Conservation (phyloP, 2,797 vertebrate species). For the Enteromius paludinosus region DNA sequence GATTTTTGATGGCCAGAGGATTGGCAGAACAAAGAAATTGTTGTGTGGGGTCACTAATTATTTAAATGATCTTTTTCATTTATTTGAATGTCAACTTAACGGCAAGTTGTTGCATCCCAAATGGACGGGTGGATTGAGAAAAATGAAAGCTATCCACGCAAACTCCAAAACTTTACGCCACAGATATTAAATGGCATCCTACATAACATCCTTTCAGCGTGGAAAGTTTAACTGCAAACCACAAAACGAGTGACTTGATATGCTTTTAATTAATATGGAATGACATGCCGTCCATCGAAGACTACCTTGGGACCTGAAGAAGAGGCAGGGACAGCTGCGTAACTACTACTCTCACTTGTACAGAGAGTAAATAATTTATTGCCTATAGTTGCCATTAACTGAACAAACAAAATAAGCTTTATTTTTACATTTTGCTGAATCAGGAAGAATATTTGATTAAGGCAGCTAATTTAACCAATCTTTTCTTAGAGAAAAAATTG, state of each 20-base stretch:
- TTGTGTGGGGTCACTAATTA: conserved; percentile 80
- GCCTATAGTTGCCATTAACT: conserved; percentile 75
- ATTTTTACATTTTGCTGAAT: conserved; percentile 10
- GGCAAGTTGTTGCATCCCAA: conserved; percentile 72
- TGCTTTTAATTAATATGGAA: conserved; percentile 50
- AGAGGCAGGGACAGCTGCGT: conserved; percentile 72
- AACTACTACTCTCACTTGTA: conserved; percentile 79
- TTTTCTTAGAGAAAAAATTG: not conserved
- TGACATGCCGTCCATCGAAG: conserved; percentile 64
- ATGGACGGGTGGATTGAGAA: conserved; percentile 79
- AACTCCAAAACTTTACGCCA: conserved; percentile 73
- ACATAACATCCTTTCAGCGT: not conserved
- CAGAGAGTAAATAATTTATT: conserved; percentile 78
- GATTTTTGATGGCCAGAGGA: conserved; percentile 73
- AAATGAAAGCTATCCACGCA: conserved; percentile 71
- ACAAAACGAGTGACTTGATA: conserved; percentile 14
- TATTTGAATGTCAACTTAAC: conserved; percentile 77
- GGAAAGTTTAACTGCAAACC: conserved; percentile 11
- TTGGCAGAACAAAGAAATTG: conserved; percentile 81
- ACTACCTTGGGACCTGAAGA: conserved; percentile 73
- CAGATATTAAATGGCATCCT: conserved; percentile 9
- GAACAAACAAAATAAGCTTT: conserved; percentile 56
- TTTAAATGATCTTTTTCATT: conserved; percentile 78
- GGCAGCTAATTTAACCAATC: not conserved
- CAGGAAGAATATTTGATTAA: not conserved